Percentiles rank a stretch among this genome's conserved stretches.
Conservation (phyloP, 2,113 vertebrate genomes). For the Gambusia holbrooki region DNA sequence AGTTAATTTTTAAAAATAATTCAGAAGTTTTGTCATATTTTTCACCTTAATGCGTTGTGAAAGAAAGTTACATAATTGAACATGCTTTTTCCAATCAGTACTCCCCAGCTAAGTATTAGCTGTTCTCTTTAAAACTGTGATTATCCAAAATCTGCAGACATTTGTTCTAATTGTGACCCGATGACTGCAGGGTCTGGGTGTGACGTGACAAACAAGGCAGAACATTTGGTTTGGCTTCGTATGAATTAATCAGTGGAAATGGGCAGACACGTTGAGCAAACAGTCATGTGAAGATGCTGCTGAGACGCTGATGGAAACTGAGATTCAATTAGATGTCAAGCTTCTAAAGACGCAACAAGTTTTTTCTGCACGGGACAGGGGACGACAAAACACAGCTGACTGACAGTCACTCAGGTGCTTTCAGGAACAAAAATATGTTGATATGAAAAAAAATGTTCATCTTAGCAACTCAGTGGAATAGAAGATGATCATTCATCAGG, state of each 20-base stretch:
- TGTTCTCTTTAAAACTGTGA: neutral
- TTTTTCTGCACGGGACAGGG: conserved; percentile 42
- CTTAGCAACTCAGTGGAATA: neutral
- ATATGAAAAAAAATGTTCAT: no score
- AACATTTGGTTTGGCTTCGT: conserved; percentile 83
- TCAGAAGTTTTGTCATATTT: neutral
- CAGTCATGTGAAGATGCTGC: conserved; percentile 75
- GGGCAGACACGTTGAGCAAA: conserved; percentile 78
- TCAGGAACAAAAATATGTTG: no score
- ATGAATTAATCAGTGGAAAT: conserved; percentile 84
- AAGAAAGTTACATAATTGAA: neutral
- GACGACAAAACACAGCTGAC: conserved; percentile 25
- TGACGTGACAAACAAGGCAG: conserved; percentile 84
- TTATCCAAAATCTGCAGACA: neutral
- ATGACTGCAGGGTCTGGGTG: conserved; percentile 50
- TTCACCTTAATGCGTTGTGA: neutral
- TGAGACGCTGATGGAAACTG: conserved; percentile 71
- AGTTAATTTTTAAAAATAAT: neutral
- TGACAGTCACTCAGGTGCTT: neutral
- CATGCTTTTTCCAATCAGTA: neutral
- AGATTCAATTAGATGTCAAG: conserved; percentile 83
- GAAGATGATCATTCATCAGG: neutral
- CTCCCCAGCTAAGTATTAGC: no score
- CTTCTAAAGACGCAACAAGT: conserved; percentile 69
- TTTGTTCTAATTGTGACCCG: conserved; percentile 18